Conservation (phyloP, 2,888 invertebrate species). For the Morinoia aosen region DNA sequence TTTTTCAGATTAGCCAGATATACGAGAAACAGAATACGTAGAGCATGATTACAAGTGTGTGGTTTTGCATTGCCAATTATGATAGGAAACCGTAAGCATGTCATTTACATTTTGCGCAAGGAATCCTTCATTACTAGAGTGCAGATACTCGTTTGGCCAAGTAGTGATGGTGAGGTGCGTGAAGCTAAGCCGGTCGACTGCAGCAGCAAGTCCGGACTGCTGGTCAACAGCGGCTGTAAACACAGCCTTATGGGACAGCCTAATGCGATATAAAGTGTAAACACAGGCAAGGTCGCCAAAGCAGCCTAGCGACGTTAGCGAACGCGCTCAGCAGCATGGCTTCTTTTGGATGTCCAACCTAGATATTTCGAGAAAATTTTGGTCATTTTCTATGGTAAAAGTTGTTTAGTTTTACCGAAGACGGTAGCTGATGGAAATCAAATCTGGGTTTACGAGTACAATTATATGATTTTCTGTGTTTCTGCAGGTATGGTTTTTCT, state of each 20-base stretch:
- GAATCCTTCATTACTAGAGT: not conserved
- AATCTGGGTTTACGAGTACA: no score
- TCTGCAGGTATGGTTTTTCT: no score
- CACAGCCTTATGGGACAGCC: slow-evolving; percentile 40
- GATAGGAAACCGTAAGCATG: no score
- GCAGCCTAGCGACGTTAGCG: not conserved
- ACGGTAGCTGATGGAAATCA: no score
- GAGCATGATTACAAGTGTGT: not conserved
- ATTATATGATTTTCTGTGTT: no score
- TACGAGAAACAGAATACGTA: not conserved
- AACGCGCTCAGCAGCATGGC: not conserved
- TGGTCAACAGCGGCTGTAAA: slow-evolving; percentile 29
- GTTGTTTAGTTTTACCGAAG: not conserved
- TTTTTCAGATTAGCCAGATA: not conserved
- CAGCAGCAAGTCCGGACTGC: not conserved
- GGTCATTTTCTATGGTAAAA: not conserved
- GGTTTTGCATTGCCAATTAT: not conserved
- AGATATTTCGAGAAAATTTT: not conserved
- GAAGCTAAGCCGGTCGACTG: not conserved
- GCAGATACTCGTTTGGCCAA: not conserved
- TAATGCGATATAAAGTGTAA: slow-evolving; percentile 30
- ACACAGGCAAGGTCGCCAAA: slow-evolving; percentile 1
- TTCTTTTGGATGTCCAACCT: not conserved
- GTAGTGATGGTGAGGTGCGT: not conserved
- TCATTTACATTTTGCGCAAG: not conserved